Percentiles rank a stretch among this genome's conserved stretches.
Evolutionary conservation across 2,888 invertebrate genomes (phyloP).

Genomic region (Sacculina carcini): DNA sequence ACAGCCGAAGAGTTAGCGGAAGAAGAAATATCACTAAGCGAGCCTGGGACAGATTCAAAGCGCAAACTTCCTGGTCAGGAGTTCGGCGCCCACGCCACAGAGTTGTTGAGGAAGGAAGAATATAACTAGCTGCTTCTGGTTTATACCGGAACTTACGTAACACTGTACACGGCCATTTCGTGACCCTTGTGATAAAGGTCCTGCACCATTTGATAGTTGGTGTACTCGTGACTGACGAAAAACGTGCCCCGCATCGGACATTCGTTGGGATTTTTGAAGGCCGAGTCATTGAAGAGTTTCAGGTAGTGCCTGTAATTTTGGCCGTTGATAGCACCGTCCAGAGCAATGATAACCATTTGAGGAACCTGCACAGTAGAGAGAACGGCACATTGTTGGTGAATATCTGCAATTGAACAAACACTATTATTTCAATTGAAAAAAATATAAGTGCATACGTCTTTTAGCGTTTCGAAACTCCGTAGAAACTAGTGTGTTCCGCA

Average conservation of each 20-base stretch:
- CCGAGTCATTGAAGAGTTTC: slow-evolving; percentile 45
- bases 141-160: slow-evolving; percentile 19
- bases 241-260: slow-evolving; percentile 72
- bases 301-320: slow-evolving; percentile 69
- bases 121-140: not conserved
- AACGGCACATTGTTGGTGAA: no score
- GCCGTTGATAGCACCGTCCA: slow-evolving; percentile 75
- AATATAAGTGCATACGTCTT: no score
- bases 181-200: slow-evolving; percentile 64
- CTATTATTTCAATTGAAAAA: no score
- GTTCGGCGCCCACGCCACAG: no score
- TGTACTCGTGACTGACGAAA: slow-evolving; percentile 65
- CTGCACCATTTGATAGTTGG: slow-evolving; percentile 81
- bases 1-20: no score
- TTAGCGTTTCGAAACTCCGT: no score
- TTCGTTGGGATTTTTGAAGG: slow-evolving; percentile 61
- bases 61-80: no score
- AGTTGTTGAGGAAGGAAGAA: not conserved
- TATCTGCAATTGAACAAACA: no score
- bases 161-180: slow-evolving; percentile 43
- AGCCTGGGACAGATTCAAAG: no score
- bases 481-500: no score
- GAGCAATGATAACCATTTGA: slow-evolving; percentile 72
- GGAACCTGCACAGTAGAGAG: slow-evolving; percentile 37
- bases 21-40: no score